Evolutionary conservation across 2,113 vertebrate genomes (phyloP).

Genomic region (Gallinago undulata): DNA sequence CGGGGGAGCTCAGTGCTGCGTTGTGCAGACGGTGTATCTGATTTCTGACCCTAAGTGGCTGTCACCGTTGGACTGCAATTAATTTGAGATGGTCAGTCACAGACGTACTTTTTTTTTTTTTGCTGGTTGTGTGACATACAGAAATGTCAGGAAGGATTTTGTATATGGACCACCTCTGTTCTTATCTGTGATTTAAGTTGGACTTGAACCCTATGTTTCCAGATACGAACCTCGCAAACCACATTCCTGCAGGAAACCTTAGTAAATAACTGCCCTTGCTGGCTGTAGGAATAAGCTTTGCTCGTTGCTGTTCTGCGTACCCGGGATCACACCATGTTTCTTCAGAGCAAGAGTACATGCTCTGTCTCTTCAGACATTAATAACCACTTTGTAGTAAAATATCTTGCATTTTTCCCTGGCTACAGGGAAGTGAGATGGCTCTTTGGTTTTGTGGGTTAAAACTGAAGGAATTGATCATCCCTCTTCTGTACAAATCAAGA

Average conservation of each 20-base stretch:
- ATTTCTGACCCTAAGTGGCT: not conserved
- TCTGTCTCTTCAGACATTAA: not conserved
- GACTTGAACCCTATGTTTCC: not conserved
- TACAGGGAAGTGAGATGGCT: not conserved
- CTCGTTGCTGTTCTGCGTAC: not conserved
- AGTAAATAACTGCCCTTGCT: not conserved
- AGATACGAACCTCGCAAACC: not conserved
- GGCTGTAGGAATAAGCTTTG: not conserved
- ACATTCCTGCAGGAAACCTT: not conserved
- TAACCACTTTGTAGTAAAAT: not conserved
- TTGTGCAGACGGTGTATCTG: not conserved
- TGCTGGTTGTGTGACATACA: not conserved
- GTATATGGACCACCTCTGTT: not conserved
- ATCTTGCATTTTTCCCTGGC: not conserved
- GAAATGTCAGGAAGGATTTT: not conserved
- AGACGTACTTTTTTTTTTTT: not conserved
- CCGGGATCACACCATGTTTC: fast-evolving
- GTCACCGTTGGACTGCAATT: not conserved
- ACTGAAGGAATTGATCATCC: not conserved
- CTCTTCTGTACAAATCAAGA: not conserved
- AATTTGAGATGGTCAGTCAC: not conserved
- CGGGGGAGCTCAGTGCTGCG: not conserved
- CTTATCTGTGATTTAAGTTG: not conserved
- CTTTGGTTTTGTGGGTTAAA: not conserved
- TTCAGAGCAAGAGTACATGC: not conserved